Percentiles rank a stretch among this genome's conserved stretches.
Conservation (phyloP, 1,140 invertebrate genomes). For the Saccostrea cuccullata region DNA sequence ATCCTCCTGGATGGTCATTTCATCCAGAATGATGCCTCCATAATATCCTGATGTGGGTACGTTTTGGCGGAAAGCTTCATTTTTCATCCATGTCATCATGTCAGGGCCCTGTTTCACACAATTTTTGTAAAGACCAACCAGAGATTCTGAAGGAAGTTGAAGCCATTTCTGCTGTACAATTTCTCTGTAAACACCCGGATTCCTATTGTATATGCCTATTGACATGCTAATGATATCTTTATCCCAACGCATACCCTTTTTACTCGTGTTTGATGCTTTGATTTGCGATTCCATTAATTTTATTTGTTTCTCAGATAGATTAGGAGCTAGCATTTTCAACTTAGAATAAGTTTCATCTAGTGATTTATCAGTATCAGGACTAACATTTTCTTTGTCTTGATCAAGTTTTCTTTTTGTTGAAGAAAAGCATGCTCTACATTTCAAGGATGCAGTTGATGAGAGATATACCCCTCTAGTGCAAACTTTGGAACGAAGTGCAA, state of each 20-base stretch:
- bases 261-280: not conserved
- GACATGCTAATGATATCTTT: slow-evolving; percentile 11
- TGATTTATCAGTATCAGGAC: no score
- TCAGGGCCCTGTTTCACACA: slow-evolving; percentile 40
- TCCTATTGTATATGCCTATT: slow-evolving; percentile 32
- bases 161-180: slow-evolving; percentile 27
- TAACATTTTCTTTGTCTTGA: no score
- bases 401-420: no score
- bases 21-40: slow-evolving; percentile 46
- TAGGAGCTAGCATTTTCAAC: not conserved
- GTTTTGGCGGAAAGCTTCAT: slow-evolving; percentile 3
- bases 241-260: not conserved
- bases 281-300: not conserved
- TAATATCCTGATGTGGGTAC: slow-evolving; percentile 22
- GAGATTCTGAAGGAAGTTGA: slow-evolving; percentile 20
- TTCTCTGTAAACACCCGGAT: slow-evolving; percentile 41
- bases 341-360: no score
- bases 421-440: no score
- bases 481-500: no score
- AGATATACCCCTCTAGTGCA: no score
- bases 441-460: no score
- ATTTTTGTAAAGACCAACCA: slow-evolving; percentile 14
- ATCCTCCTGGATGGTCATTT: slow-evolving; percentile 46
- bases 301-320: not conserved
- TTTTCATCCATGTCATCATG: slow-evolving; percentile 43